Evolutionary conservation across 2,797 vertebrate species (phyloP), one percentile per base, ranked within the genome.

Genomic region (Eospalax fontanierii): DNA sequence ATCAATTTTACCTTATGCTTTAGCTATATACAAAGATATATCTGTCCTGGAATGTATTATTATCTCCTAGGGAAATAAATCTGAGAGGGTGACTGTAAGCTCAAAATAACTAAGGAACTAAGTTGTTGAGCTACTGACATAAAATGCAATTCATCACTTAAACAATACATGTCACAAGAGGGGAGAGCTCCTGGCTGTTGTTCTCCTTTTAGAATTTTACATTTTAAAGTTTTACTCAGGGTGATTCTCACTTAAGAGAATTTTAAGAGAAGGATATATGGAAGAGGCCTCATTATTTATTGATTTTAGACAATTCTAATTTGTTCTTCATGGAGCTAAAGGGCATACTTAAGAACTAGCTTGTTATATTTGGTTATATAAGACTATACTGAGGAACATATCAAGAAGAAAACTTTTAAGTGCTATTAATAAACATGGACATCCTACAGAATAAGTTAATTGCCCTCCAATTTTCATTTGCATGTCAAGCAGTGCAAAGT

Each of bases 101-200:
- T 96, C 74, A 63, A 96, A 94, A 88, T 93, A 89, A 91, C 76
- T 92, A 75, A 88, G 81, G 75, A 95, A 87, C 59, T 70, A 89
- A 89, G 65, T 80, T 96, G 87, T 83, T 92, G 90, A 85, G 26
- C 73, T 59, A 68, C 76, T 95, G 92, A 83, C 50, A 83, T 89
- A 46, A 30, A 38, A 50, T 79, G 28, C 19, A 70, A 80, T 94
- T 93, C 43, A 86, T 93, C 90, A 95, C 28, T 78, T 90, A 91
- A 94, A 91, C 80, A 59, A 85, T 78, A 71, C 4, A n/a, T 40
- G 74, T 35, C 35, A 90, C 50, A 76, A 59, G 12, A 82, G 33
- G 33, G 33, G 68, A 80, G 82, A 57, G 54, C 59, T 66, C 81
- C 61, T 43, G 87, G 28, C 68, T 65, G 10, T 59, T 80, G 26